Evolutionary conservation across 2,113 vertebrate genomes (phyloP), one percentile per base, ranked within the genome.

Genomic region (Hiodon alosoides): DNA sequence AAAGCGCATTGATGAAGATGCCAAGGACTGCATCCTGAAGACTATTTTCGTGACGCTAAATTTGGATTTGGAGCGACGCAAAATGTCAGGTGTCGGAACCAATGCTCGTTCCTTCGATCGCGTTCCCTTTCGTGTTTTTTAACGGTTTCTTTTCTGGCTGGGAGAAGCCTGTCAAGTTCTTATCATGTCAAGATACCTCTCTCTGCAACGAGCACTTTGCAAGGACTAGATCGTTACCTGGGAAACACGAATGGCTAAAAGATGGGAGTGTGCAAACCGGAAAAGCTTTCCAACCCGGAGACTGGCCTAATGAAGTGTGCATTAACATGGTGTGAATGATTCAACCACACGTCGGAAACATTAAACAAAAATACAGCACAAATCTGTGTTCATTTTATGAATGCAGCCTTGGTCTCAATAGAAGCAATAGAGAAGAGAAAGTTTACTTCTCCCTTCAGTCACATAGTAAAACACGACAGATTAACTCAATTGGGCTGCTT

Each of bases 141-240:
- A 16, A 8, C 60, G 31, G 31, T 3, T 14, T 59, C n/a, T 66
- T 2, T 66, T 17, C 31, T 3, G 4, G 48, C 6, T 66, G 65
- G 69, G 62, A 69, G 60, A 66, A 77, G 68, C 46, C 73, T 16
- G 6, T 11, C 75, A 71, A 62, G 7, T 46, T 67, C 51, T 71
- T 64, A 66, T 31, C 55, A 65, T 50, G 62, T 65, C 13, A 55
- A 70, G 66, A 69, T 66, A 47, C 6, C 14, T 9, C 14, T 73
- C 17, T 17, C 74, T 73, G 47, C 81, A 80, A 79, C 61, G 76
- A 57, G 71, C 76, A 53, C 66, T 57, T 68, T 72, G 65, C 11
- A 72, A 75, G 3, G 13, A 74, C n/a, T 78, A 67, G 66, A 64
- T 17, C 0, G 74, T 76, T 77, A 72, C 76, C 76, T 5, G 3